Percentiles rank a stretch among this genome's conserved stretches.
Evolutionary conservation across 2,888 invertebrate species (phyloP).

Genomic region (Ichneumon xanthorius): DNA sequence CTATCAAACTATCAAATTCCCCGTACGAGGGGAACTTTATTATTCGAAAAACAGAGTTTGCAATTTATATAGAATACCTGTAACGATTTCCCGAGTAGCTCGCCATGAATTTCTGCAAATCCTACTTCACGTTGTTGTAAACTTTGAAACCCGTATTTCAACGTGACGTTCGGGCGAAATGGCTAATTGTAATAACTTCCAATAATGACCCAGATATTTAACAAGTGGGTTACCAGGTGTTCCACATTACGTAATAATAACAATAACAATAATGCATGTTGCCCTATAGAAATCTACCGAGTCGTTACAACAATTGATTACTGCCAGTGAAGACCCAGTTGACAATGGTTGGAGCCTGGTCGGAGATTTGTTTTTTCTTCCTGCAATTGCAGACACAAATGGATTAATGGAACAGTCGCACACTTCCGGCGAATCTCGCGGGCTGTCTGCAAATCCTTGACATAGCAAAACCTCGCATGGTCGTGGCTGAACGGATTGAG

Average conservation of each 20-base stretch:
- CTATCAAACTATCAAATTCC: background rate
- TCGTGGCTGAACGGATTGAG: constrained; percentile 24
- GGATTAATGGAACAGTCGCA: background rate
- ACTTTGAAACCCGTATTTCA: background rate
- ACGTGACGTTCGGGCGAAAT: constrained; percentile 20
- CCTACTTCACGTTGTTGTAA: background rate
- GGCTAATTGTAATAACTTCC: constrained; percentile 16
- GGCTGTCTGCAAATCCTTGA: background rate
- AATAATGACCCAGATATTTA: constrained; percentile 40
- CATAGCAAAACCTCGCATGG: background rate
- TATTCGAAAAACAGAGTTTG: constrained; percentile 1
- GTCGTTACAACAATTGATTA: background rate
- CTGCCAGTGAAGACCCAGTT: background rate
- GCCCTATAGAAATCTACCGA: background rate
- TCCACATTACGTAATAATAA: constrained; percentile 6
- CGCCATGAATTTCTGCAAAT: constrained; percentile 4
- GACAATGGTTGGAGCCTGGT: background rate
- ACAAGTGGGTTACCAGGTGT: constrained; percentile 40
- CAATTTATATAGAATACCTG: background rate
- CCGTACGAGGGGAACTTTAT: background rate
- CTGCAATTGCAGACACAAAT: constrained; percentile 7
- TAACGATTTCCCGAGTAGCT: background rate
- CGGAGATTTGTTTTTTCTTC: background rate
- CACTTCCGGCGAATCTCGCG: background rate
- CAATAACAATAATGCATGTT: constrained; percentile 20